A percentile compares a stretch with the other conserved stretches of the same genome.
These are phyloP conservation scores for Mirza zaza DNA, from an alignment of 2,113 vertebrate genomes.

Conservation along the genomic window DNA sequence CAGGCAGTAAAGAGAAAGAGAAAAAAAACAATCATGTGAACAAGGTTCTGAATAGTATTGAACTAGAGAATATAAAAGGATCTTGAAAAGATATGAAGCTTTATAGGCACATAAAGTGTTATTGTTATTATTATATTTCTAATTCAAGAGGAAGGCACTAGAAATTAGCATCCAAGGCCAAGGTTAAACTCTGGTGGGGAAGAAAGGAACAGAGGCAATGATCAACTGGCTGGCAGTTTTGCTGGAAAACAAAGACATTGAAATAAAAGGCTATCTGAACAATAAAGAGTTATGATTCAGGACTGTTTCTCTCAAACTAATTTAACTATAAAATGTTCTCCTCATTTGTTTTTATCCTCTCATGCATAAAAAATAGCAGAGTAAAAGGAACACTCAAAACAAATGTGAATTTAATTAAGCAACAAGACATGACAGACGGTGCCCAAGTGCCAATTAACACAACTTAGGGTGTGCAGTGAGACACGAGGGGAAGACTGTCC, in stretches of 20 bases:
- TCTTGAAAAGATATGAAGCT: neutral
- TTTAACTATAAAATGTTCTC: constrained; percentile 75
- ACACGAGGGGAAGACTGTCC: constrained; percentile 47
- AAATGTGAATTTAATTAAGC: constrained; percentile 80
- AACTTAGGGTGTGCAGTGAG: constrained; percentile 50
- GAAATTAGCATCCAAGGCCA: constrained; percentile 5
- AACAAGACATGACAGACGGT: constrained; percentile 76
- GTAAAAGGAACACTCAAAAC: constrained; percentile 76
- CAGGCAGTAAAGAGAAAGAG: neutral
- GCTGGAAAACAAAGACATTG: constrained; percentile 56
- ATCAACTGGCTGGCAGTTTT: constrained; percentile 41
- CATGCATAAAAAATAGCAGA: constrained; percentile 76
- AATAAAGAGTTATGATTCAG: constrained; percentile 61
- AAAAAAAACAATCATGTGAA: neutral
- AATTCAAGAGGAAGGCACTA: constrained; percentile 3
- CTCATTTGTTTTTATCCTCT: constrained; percentile 74
- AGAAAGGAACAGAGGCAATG: neutral
- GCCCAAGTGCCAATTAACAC: constrained; percentile 72
- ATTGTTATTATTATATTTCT: neutral
- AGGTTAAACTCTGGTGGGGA: constrained; percentile 43
- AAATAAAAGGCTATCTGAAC: constrained; percentile 28
- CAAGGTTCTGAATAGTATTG: neutral
- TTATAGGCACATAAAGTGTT: neutral
- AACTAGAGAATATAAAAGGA: neutral
- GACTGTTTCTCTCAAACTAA: constrained; percentile 59